Base-by-base conservation (phyloP, 2,888 invertebrate genomes). In the Protophormia terraenovae region DNA sequence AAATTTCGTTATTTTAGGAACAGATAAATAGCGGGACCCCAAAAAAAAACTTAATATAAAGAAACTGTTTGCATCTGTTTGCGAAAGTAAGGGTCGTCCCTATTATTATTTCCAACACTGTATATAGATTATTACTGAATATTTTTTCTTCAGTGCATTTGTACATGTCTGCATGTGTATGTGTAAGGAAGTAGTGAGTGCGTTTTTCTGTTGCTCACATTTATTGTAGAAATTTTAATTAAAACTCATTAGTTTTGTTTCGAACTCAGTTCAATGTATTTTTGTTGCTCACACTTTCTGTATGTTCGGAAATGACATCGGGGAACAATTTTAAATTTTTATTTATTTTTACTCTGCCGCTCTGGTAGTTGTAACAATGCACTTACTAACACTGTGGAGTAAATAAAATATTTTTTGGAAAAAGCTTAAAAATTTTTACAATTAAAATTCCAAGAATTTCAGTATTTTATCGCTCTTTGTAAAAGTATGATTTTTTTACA, bases 201-300 rank as follows among this genome's bases (percentile, higher is more conserved):
- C 66, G 27, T 80, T 80, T 58, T 66, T 45, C 66, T 80, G 66
- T 73, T 73, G 66, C 27, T 32, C 47, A 66, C 55, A 66, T 80
- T 80, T 67, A 72, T 80, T 80, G 55, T 19, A 58, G 24, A 73
- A 67, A 35, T 67, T 80, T 80, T 80, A 80, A 80, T 80, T 80
- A 80, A 80, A 80, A 80, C 73, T 67, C 80, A 80, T 80, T 80
- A 73, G 66, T 73, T 80, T 80, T 80, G 47, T 58, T 73, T 80
- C 29, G 47, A 67, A 66, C 35, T 62, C 19, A 6, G 35, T 69
- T 45, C 45, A 45, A 45, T 67, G 35, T n/a, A 22, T 14, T 72
- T 38, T 55, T 24, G 22, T 24, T 71, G 69, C 22, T 55, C 32
- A 55, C 24, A 35, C 12, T 55, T 38, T 12, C 24, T 45, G 19